Percentiles rank a stretch among this genome's conserved stretches.
phyloP scores from a whole-genome alignment of 2,888 invertebrate genomes.

The Eucera pruinosa region DNA sequence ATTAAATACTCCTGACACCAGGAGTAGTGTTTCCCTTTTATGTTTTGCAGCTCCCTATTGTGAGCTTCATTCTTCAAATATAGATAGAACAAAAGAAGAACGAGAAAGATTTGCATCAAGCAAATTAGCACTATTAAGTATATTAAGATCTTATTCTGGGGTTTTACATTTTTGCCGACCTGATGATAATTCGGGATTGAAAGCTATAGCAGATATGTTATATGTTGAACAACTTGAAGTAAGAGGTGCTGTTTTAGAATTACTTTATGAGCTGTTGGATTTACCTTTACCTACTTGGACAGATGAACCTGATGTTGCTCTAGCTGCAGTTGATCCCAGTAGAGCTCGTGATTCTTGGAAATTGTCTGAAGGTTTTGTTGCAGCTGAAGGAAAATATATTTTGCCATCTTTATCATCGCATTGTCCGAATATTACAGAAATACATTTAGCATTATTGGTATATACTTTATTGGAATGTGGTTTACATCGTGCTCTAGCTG shows the following conservation, averaged over 20 bases:
- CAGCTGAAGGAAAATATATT: constrained; percentile 94
- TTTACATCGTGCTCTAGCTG: constrained; percentile 94
- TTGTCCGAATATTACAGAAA: constrained; percentile 95
- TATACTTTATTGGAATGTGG: constrained; percentile 95
- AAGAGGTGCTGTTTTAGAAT: constrained; percentile 95
- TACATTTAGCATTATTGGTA: constrained; percentile 94
- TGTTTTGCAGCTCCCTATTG: constrained; percentile 97
- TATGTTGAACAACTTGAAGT: constrained; percentile 95
- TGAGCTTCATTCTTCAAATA: constrained; percentile 89
- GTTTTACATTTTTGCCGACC: constrained; percentile 94
- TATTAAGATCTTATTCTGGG: constrained; percentile 96
- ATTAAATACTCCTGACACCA: constrained; percentile 92
- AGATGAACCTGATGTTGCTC: constrained; percentile 94
- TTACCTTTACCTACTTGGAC: constrained; percentile 96
- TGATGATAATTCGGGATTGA: constrained; percentile 89
- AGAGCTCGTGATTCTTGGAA: constrained; percentile 92
- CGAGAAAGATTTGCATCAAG: constrained; percentile 94
- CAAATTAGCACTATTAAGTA: constrained; percentile 92
- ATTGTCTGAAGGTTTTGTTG: constrained; percentile 97
- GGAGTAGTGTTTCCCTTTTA: constrained; percentile 93
- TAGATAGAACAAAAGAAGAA: constrained; percentile 84
- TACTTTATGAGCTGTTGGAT: constrained; percentile 95
- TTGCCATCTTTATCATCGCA: constrained; percentile 93
- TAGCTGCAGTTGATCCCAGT: constrained; percentile 93
- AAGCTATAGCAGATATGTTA: constrained; percentile 91